Evolutionary conservation across 2,113 vertebrate species (phyloP).

Genomic region (Leiothrix lutea): DNA sequence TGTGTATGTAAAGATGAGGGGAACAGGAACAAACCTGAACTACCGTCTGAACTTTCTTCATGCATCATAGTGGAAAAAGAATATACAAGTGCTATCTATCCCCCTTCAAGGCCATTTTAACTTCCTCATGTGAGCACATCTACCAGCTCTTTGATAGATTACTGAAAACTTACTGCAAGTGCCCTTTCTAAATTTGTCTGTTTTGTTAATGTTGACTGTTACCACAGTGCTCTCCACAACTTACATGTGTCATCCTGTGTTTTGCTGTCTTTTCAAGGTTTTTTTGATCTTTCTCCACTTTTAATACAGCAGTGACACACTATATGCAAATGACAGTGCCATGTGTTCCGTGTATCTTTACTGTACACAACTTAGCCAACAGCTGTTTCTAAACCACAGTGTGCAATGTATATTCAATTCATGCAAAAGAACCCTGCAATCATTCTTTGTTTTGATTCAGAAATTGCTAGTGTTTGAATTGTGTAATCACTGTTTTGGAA

Average conservation of each 20-base stretch:
- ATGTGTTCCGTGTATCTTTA: slow-evolving; percentile 23
- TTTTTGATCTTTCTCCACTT: not conserved
- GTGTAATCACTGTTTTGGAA: not conserved
- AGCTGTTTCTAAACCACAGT: slow-evolving; percentile 28
- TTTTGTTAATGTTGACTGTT: not conserved
- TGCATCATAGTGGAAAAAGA: not conserved
- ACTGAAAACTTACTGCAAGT: not conserved
- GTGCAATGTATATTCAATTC: not conserved
- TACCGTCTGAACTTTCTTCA: not conserved
- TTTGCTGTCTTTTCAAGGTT: not conserved
- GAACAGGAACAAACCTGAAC: not conserved
- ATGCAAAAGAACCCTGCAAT: not conserved
- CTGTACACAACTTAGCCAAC: not conserved
- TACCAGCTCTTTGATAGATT: not conserved
- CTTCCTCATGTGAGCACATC: not conserved
- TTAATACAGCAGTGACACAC: not conserved
- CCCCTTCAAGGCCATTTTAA: not conserved
- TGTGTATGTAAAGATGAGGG: not conserved
- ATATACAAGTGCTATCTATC: not conserved
- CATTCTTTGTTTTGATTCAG: slow-evolving; percentile 45
- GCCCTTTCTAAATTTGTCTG: not conserved
- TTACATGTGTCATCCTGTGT: not conserved
- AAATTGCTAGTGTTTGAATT: not conserved
- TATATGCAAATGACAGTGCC: slow-evolving; percentile 11
- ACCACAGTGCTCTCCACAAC: not conserved